Evolutionary conservation across 2,113 vertebrate species (phyloP), one percentile per base, ranked within the genome.

Genomic region (Eulacestoma nigropectus): DNA sequence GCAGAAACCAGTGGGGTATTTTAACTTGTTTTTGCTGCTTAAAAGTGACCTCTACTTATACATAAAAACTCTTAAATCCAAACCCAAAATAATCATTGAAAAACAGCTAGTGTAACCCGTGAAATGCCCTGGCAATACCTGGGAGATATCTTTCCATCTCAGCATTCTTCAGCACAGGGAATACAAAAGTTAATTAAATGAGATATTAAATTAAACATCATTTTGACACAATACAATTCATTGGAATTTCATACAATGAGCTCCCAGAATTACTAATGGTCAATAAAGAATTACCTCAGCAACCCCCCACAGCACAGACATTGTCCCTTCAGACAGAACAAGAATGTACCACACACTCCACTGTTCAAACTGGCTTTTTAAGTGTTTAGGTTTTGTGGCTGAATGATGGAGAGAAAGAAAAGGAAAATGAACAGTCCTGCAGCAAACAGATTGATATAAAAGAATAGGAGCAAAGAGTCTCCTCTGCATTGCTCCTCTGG

Each of bases 261-360:
- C 35, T 81, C 63, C 70, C 6, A 21, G 81, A 92, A 87, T 81
- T 68, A 76, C 75, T 90, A 55, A 76, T 65, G 47, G 72, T 69
- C 53, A 93, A 67, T 76, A 88, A 87, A 83, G 52, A 95, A 94
- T 89, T 92, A 81, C 81, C 64, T 90, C 88, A 73, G 68, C 72
- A 93, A 37, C 77, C 56, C 85, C 89, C 82, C 60, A 79, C 19
- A 55, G 87, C 86, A 90, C 49, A 68, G 83, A 87, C 37, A 77
- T 81, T 90, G 94, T 91, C 67, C 80, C 70, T 65, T 67, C 60
- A 91, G 86, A 56, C 67, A 72, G 52, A 41, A 50, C 32, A 87
- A 77, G 86, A 92, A 96, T 62, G 86, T 69, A 44, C 39, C 60
- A 64, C 41, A 81, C 90, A 94, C 91, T 89, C 91, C 67, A 67